phyloP scores from a whole-genome alignment of 35 echinoderm and acorn worm genomes.

The Chiridota heheva region DNA sequence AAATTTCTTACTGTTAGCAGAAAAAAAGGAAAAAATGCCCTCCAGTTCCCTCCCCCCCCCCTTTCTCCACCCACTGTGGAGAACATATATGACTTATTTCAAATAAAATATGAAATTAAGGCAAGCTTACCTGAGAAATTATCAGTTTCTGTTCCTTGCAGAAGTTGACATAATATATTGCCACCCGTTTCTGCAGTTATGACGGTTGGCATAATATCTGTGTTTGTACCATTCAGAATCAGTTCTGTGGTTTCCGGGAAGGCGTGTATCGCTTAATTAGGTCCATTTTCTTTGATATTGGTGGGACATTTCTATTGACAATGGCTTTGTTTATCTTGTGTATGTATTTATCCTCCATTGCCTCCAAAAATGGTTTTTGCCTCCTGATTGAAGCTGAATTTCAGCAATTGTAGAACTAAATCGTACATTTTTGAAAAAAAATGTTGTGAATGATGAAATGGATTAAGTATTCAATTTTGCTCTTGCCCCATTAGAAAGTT shows the following conservation, averaged over 20 bases:
- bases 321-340: background rate
- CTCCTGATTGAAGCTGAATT: background rate
- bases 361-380: background rate
- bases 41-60: too few relatives aligned
- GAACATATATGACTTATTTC: too few relatives aligned
- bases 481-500: background rate
- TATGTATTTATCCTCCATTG: constrained; percentile 6
- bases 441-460: background rate
- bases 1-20: too few relatives aligned
- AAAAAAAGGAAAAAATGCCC: too few relatives aligned
- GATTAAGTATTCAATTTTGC: background rate
- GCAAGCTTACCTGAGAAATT: too few relatives aligned
- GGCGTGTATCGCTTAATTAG: background rate
- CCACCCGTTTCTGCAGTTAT: background rate
- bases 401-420: background rate
- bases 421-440: background rate
- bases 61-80: too few relatives aligned
- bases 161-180: background rate
- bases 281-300: constrained; percentile 5
- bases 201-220: background rate
- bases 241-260: background rate
- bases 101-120: too few relatives aligned
- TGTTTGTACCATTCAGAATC: background rate
- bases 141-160: too few relatives aligned
- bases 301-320: background rate